A percentile compares a stretch with the other conserved stretches of the same genome.
These are phyloP conservation scores for Mormyrus lacerda DNA, from an alignment of 2,113 vertebrate genomes.

Conservation along the genomic window DNA sequence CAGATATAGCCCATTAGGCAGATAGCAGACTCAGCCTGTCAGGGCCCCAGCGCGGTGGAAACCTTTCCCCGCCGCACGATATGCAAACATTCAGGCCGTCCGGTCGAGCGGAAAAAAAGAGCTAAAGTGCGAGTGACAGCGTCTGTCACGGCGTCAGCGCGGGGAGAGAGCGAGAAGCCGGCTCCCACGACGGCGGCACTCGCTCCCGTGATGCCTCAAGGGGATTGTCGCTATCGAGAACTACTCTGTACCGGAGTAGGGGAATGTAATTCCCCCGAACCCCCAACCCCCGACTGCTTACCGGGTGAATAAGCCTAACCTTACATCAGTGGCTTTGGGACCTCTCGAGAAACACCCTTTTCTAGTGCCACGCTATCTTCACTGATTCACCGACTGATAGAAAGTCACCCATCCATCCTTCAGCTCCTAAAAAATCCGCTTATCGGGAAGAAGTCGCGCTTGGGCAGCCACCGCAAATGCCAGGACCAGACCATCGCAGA, in stretches of 20 bases:
- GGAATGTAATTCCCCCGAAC: neutral
- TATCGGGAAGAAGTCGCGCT: neutral
- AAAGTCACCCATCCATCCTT: neutral
- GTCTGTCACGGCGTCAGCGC: neutral
- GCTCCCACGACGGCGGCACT: neutral
- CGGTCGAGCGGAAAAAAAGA: neutral
- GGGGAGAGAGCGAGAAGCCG: neutral
- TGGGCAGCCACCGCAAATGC: neutral
- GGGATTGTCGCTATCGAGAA: neutral
- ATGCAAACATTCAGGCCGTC: constrained; percentile 2
- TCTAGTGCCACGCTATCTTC: neutral
- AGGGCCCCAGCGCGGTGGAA: neutral
- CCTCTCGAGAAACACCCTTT: neutral
- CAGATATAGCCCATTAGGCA: neutral
- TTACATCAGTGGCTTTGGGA: neutral
- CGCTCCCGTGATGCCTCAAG: neutral
- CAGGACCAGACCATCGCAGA: neutral
- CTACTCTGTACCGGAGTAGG: neutral
- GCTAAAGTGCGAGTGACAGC: neutral
- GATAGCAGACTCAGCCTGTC: constrained; percentile 9
- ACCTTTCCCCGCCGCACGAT: neutral
- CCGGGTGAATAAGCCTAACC: neutral
- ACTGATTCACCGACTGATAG: neutral
- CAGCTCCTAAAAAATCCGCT: neutral
- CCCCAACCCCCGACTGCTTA: neutral